Base-by-base conservation (phyloP, 2,797 vertebrate species). In the Mormyrus hasselquistii region DNA sequence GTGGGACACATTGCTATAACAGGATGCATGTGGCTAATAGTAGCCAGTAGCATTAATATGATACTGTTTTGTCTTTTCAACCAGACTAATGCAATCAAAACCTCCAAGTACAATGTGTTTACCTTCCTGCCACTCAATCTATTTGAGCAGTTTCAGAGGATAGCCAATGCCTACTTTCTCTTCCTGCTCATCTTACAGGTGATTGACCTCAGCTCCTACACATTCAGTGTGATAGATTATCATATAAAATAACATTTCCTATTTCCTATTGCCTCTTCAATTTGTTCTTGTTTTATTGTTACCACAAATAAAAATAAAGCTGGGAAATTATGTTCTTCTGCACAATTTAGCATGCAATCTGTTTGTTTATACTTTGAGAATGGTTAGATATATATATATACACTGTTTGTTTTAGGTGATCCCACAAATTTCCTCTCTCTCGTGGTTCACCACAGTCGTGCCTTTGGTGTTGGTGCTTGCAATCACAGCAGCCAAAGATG, bases 131-230 rank as follows among this genome's bases (percentile, higher is more conserved):
- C 98, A 83, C 94, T 98, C 92, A 99, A 99, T 95, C 94, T 99
- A 53, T 99, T 99, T 57, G 97, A 99, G 93, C 98, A 99, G 94
- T 99, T 99, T 93, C 98, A 98, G 95, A 96, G 98, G 92, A 96
- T 99, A 41, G 98, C 98, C 73, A 99, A 99, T 4, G 97, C 97
- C 3, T 99, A 99, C 95, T 99, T 99, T 92, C 95, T 99, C 25
- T 94, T 97, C 91, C 96, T 99, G 93, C 95, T 99, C 88, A 95
- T 97, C 91, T 95, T 99, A 6, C 98, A 99, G 98, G 98, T 98
- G 92, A 92, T 90, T 38, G 22, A 4, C 3, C 53, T 16, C 10
- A n/a, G n/a, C 52, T 87, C 29, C 16, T 59, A 10, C 34, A 38
- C 53, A 41, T 2, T 52, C 25, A 25, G 44, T 84, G 44, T 25